phyloP scores from a whole-genome alignment of 2,797 vertebrate species.

The Darevskia nairensis region DNA sequence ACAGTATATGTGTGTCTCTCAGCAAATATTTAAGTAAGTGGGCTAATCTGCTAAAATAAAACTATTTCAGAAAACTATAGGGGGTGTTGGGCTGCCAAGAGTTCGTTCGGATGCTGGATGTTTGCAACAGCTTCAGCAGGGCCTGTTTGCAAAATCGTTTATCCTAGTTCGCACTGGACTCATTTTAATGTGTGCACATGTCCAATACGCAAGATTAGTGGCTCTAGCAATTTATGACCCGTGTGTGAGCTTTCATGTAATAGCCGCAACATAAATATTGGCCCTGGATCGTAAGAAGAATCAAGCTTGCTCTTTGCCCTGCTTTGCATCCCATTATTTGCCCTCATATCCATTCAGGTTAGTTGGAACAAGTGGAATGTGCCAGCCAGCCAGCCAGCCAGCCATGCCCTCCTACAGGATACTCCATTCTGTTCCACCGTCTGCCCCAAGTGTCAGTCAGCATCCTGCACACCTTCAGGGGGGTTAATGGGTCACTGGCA shows the following conservation, averaged over 20 bases:
- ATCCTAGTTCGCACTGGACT: background rate
- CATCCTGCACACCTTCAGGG: background rate
- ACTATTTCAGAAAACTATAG: background rate
- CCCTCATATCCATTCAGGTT: background rate
- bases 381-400: no score
- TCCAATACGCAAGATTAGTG: slow-evolving; percentile 7
- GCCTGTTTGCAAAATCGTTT: slow-evolving; percentile 3
- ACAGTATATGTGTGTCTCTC: background rate
- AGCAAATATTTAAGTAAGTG: background rate
- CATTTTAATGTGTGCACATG: slow-evolving; percentile 16
- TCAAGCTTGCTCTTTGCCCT: background rate
- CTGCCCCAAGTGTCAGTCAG: background rate
- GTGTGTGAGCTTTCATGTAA: background rate
- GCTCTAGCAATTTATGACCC: slow-evolving; percentile 15
- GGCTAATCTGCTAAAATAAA: background rate
- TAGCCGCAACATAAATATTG: background rate
- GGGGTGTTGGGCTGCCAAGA: background rate
- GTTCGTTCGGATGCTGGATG: background rate
- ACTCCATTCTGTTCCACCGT: background rate
- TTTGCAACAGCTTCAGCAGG: background rate
- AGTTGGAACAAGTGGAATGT: background rate
- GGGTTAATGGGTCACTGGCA: no score
- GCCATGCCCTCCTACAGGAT: background rate
- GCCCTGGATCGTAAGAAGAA: background rate
- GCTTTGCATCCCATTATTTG: background rate